Evolutionary conservation across 2,113 vertebrate genomes (phyloP).

Genomic region (Nettapus auritus): DNA sequence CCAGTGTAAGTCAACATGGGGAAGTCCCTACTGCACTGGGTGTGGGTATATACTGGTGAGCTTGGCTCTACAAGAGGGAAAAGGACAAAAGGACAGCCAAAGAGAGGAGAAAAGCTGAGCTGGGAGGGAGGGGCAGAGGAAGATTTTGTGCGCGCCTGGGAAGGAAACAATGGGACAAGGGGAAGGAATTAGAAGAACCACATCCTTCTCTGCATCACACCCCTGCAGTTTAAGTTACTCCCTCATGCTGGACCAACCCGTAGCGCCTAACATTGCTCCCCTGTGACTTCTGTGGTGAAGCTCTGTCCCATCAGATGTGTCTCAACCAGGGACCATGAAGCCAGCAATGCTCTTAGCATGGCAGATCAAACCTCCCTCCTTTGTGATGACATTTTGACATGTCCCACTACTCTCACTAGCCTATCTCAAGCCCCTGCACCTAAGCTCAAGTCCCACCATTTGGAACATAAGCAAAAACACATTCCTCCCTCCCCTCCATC

Average conservation of each 20-base stretch:
- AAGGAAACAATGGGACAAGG: conserved; percentile 41
- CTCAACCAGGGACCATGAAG: background rate
- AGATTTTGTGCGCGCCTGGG: background rate
- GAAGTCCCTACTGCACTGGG: background rate
- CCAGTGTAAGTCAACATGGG: background rate
- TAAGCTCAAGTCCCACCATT: background rate
- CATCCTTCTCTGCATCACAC: conserved; percentile 39
- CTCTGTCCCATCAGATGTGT: background rate
- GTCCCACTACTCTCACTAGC: background rate
- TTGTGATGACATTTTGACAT: background rate
- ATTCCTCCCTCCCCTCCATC: background rate
- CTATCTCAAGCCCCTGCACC: background rate
- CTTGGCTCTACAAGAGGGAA: background rate
- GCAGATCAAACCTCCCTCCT: background rate
- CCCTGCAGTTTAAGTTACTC: background rate
- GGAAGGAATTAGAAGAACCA: conserved; percentile 51
- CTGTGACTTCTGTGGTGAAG: background rate
- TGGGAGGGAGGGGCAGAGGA: conserved; percentile 13
- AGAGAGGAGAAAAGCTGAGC: conserved; percentile 19
- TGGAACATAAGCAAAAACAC: background rate
- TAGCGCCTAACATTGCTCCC: background rate
- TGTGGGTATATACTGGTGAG: background rate
- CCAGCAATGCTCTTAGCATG: background rate
- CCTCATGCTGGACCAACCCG: background rate
- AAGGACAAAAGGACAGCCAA: background rate